Percentiles rank a stretch among this genome's conserved stretches.
Evolutionary conservation across 2,113 vertebrate species (phyloP).

Genomic region (Cyanoliseus patagonus): DNA sequence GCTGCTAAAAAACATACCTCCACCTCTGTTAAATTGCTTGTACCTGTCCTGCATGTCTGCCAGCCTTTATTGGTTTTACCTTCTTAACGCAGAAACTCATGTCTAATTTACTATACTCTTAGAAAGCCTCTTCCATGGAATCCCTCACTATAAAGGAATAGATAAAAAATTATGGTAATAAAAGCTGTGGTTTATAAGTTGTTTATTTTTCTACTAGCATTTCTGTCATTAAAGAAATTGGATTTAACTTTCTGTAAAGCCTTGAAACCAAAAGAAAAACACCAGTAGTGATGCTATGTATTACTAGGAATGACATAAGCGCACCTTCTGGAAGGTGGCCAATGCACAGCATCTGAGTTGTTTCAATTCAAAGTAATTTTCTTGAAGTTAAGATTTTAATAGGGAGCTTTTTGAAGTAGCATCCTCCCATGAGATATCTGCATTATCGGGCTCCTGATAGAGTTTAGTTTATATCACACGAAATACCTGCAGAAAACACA

Average conservation of each 20-base stretch:
- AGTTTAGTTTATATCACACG: constrained; percentile 23
- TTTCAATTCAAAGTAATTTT: constrained; percentile 62
- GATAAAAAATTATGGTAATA: neutral
- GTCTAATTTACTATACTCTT: neutral
- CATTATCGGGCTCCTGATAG: neutral
- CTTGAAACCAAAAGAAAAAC: neutral
- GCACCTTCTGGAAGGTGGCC: constrained; percentile 24
- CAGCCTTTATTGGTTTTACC: neutral
- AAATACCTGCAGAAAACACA: constrained; percentile 29
- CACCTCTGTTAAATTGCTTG: neutral
- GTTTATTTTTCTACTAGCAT: neutral
- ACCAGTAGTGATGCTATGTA: neutral
- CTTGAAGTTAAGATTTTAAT: constrained; percentile 52
- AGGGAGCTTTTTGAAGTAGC: constrained; percentile 39
- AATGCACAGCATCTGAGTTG: constrained; percentile 19
- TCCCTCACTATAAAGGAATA: neutral
- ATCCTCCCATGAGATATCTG: neutral
- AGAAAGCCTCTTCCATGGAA: neutral
- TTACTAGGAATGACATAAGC: constrained; percentile 21
- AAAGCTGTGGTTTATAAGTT: neutral
- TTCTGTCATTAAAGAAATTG: neutral
- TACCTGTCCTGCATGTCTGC: rapidly evolving
- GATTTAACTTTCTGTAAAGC: neutral
- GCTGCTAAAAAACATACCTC: neutral
- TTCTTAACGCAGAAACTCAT: neutral